Evolutionary conservation across 2,888 invertebrate genomes (phyloP).

Genomic region (Catocala fraxini): DNA sequence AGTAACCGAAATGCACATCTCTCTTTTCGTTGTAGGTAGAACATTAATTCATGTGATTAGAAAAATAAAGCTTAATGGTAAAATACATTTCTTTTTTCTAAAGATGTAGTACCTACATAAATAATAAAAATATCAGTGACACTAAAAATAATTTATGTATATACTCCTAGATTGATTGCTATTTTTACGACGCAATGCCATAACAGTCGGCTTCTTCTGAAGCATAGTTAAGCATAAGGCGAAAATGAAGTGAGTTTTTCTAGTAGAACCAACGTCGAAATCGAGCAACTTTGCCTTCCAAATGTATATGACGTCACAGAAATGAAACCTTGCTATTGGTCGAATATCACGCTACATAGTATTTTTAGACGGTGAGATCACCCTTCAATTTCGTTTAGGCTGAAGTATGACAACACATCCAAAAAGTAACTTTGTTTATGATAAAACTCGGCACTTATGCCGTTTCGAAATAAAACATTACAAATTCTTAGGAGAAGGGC

Average conservation of each 20-base stretch:
- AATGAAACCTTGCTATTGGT: constrained; percentile 67
- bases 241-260: constrained; percentile 31
- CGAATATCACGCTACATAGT: constrained; percentile 75
- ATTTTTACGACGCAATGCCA: too few species aligned
- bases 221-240: background rate
- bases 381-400: constrained; percentile 67
- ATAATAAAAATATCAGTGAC: too few species aligned
- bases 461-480: constrained; percentile 61
- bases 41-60: too few species aligned
- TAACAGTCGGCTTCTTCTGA: too few species aligned
- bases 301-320: constrained; percentile 65
- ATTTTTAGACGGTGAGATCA: constrained; percentile 80
- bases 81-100: too few species aligned
- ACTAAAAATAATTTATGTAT: too few species aligned
- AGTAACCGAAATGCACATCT: too few species aligned
- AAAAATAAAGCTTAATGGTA: too few species aligned
- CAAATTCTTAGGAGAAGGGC: constrained; percentile 81
- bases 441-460: constrained; percentile 66
- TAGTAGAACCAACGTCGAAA: constrained; percentile 15
- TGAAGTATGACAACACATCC: constrained; percentile 54
- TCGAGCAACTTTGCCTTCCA: constrained; percentile 26
- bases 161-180: too few species aligned
- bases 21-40: too few species aligned
- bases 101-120: too few species aligned
- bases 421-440: constrained; percentile 63